A percentile compares a stretch with the other conserved stretches of the same genome.
phyloP scores from a whole-genome alignment of 1,140 invertebrate species.

The Leptinotarsa undecemlineata region DNA sequence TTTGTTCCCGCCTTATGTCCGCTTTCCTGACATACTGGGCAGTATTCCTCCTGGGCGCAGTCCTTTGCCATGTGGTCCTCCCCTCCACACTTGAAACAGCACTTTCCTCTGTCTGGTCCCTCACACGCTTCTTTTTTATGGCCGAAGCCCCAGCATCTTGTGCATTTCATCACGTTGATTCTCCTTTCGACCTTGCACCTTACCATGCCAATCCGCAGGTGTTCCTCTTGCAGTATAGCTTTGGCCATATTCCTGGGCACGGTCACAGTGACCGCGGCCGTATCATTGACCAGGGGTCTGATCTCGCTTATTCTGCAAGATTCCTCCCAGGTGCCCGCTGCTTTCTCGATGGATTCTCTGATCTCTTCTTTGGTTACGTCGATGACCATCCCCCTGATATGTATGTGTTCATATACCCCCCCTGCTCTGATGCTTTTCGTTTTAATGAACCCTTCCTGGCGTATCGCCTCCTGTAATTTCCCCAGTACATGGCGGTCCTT shows the following conservation, averaged over 20 bases:
- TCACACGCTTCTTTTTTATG: background rate
- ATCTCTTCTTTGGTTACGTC: slow-evolving; percentile 1
- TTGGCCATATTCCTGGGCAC: background rate
- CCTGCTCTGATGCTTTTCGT: background rate
- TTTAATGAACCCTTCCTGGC: background rate
- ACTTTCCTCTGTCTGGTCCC: background rate
- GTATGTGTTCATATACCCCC: background rate
- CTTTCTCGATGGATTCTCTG: background rate
- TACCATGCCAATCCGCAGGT: background rate
- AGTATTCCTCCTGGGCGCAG: slow-evolving; percentile 2
- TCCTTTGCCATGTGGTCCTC: background rate
- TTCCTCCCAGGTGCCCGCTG: background rate
- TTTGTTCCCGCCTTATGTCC: background rate
- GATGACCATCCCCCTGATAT: background rate
- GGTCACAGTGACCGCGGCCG: background rate
- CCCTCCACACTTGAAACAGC: background rate
- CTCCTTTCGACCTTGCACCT: background rate
- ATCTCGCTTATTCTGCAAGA: background rate
- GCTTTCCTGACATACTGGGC: background rate
- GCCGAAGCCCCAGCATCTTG: background rate
- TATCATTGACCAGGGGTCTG: background rate
- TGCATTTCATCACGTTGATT: too few relatives aligned
- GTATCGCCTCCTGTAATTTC: background rate
- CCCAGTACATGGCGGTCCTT: background rate
- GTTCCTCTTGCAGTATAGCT: background rate